Base-by-base conservation (phyloP, 1,140 invertebrate species). In the Panonychus citri region DNA sequence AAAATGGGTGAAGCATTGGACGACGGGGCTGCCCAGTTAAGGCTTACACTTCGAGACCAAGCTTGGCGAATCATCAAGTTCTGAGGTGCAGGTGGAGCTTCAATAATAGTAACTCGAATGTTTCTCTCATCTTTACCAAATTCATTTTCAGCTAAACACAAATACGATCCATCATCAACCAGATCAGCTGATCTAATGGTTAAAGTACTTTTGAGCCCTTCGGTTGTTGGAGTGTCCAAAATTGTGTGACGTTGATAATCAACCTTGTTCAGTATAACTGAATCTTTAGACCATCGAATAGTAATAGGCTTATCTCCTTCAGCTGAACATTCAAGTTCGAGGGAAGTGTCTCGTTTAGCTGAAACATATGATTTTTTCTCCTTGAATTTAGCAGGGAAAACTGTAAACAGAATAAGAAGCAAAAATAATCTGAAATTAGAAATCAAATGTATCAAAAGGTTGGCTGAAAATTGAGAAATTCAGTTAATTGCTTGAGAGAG, bases 281-380 rank as follows among this genome's bases (percentile, higher is more conserved):
- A 34, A 43, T 61, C 60, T 55, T 65, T 65, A 1, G 57, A 56
- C 91, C 90, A 95, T 24, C 87, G 76, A 49, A 95, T 89, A 62
- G 85, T 85, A 66, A 96, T 85, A 26, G 90, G 89, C 74, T 88
- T 89, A 71, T 95, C 90, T 54, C 91, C 89, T 65, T 85, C 83
- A n/a, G 87, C 88, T 72, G 90, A 84, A 67, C 90, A 94, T 67
- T 91, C 84, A 54, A 96, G 67, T 25, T 89, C 87, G 30, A 87
- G 82, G 28, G 86, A 85, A 70, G 93, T 85, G 21, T 83, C 85
- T 57, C 83, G 78, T 57, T 83, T 77, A 19, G 87, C 83, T 25
- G 85, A 89, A 68, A 89, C 84, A 64, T 90, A 87, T 51, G 81
- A 76, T 62, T 85, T 76, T 73, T 90, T 90, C 62, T 88, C 85